Conservation (phyloP, 1,140 invertebrate genomes). For the Lepidurus packardi region DNA sequence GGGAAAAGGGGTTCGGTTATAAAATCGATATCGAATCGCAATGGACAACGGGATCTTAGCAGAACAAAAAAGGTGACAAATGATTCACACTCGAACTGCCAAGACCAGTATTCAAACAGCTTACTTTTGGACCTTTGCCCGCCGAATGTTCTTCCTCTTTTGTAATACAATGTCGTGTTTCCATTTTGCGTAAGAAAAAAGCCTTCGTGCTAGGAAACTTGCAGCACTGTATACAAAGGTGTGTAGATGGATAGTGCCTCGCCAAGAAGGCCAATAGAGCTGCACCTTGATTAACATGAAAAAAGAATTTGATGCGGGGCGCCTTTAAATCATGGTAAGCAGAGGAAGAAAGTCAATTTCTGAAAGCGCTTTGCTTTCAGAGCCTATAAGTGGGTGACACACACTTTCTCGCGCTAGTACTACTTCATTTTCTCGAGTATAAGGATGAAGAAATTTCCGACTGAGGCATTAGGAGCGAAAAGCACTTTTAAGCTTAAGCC, state of each 20-base stretch:
- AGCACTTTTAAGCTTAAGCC: slow-evolving; percentile 11
- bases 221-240: background rate
- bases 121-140: background rate
- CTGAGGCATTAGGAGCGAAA: background rate
- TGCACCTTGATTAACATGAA: too few species aligned
- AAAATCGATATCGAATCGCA: slow-evolving; percentile 14
- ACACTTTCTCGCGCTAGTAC: too few species aligned
- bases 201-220: background rate
- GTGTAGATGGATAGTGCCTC: background rate
- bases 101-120: background rate
- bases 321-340: too few species aligned
- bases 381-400: too few species aligned
- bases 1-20: background rate
- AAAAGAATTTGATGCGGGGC: too few species aligned
- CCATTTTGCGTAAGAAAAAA: background rate
- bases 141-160: background rate
- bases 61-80: background rate
- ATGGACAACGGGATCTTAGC: background rate
- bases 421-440: too few species aligned
- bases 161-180: background rate
- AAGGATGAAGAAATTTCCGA: too few species aligned
- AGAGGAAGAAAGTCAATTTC: too few species aligned
- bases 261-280: background rate
- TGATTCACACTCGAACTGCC: background rate
- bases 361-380: too few species aligned